phyloP scores from a whole-genome alignment of 2,113 vertebrate genomes.

The Hemiscyllium ocellatum region DNA sequence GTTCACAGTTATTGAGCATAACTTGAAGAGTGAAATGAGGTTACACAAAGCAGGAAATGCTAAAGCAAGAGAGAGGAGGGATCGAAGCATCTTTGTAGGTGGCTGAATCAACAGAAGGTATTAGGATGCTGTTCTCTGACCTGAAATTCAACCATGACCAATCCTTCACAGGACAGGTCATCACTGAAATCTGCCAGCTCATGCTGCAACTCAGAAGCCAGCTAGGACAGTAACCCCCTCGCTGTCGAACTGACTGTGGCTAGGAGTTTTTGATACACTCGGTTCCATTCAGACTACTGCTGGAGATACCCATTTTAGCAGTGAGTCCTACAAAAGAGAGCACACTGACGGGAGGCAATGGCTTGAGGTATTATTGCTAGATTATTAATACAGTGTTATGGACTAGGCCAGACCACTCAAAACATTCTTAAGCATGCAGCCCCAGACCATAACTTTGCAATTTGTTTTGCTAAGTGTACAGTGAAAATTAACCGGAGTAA shows the following conservation, averaged over 20 bases:
- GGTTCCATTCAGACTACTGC: neutral
- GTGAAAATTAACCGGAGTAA: too few species aligned
- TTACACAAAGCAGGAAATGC: neutral
- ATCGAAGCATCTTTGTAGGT: neutral
- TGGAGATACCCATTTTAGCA: neutral
- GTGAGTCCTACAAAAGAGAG: neutral
- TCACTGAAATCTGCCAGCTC: neutral
- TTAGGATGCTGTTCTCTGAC: neutral
- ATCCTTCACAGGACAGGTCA: neutral
- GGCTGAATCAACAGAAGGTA: neutral
- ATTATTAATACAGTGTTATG: too few species aligned
- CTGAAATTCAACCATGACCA: neutral
- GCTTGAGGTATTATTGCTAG: too few species aligned
- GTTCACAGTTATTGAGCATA: neutral
- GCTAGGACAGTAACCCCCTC: neutral
- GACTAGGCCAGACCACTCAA: too few species aligned
- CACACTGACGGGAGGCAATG: neutral
- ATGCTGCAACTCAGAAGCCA: neutral
- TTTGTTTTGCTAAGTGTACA: too few species aligned
- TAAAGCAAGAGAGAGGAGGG: neutral
- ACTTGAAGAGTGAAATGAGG: neutral
- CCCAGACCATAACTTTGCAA: too few species aligned
- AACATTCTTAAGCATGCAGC: too few species aligned
- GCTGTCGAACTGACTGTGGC: neutral
- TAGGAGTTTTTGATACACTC: neutral